These are phyloP conservation scores for Strigamia crassipes DNA, from an alignment of 2,888 invertebrate genomes.

Conservation along the genomic window DNA sequence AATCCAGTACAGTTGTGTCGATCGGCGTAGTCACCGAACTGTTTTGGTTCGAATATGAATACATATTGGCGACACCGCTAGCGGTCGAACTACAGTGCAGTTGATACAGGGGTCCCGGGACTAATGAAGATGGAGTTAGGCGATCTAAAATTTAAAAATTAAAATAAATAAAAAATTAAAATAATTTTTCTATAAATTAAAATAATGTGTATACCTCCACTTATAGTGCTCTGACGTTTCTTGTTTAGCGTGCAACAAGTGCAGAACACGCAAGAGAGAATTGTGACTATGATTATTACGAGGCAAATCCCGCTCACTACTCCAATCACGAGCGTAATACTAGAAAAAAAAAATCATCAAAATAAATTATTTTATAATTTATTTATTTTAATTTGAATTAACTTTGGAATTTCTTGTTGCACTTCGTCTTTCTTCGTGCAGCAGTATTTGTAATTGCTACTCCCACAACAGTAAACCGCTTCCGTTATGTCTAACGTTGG, in stretches of 20 bases:
- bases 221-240: slow-evolving; percentile 54
- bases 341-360: slow-evolving; percentile 51
- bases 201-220: slow-evolving; percentile 53
- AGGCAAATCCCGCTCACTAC: slow-evolving; percentile 57
- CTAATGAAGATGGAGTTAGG: background rate
- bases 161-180: no score
- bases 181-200: no score
- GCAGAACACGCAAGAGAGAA: slow-evolving; percentile 58
- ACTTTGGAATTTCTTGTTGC: slow-evolving; percentile 52
- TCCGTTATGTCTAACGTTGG: slow-evolving; percentile 56
- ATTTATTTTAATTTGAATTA: slow-evolving; percentile 32
- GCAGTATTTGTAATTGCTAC: slow-evolving; percentile 58
- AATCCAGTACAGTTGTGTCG: slow-evolving; percentile 53
- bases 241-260: slow-evolving; percentile 58
- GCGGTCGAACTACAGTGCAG: slow-evolving; percentile 57
- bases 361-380: background rate
- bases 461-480: slow-evolving; percentile 59
- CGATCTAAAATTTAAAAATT: background rate
- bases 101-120: slow-evolving; percentile 56
- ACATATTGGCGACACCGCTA: slow-evolving; percentile 58
- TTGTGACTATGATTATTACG: slow-evolving; percentile 55
- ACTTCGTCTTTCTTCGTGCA: slow-evolving; percentile 53
- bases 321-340: slow-evolving; percentile 58
- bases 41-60: slow-evolving; percentile 56
- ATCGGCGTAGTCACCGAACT: slow-evolving; percentile 56